Evolutionary conservation across 2,888 invertebrate species (phyloP).

Genomic region (Diarsia brunnea): DNA sequence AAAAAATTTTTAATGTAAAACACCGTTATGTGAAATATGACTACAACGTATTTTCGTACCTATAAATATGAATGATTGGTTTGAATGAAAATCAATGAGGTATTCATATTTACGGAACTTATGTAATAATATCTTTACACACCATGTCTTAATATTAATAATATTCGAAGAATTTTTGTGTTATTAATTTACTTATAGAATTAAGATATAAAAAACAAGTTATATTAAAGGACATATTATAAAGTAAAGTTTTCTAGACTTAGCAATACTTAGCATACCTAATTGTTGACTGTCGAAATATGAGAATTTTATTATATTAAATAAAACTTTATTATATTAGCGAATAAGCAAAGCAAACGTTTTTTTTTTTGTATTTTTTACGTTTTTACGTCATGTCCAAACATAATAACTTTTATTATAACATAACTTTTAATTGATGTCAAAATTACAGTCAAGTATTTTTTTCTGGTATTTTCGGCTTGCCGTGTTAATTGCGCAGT

Average conservation of each 20-base stretch:
- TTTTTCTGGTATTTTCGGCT: slow-evolving; percentile 1
- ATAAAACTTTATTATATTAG: no score
- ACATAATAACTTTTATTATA: slow-evolving; percentile 15
- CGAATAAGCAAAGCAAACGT: not conserved
- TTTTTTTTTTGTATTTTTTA: not conserved
- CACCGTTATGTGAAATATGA: no score
- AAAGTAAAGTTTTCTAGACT: not conserved
- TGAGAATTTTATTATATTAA: not conserved
- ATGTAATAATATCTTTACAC: no score
- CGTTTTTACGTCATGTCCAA: slow-evolving; percentile 21
- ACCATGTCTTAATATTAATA: no score
- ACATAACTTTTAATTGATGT: slow-evolving; percentile 37
- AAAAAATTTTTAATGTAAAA: no score
- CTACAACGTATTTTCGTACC: no score
- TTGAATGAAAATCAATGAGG: no score
- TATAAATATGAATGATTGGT: no score
- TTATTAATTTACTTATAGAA: no score
- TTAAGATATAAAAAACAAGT: no score
- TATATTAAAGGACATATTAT: not conserved
- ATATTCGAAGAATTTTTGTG: no score
- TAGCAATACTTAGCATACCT: not conserved
- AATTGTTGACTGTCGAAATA: not conserved
- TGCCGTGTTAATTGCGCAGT: slow-evolving; percentile 41
- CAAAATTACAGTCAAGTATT: slow-evolving; percentile 16
- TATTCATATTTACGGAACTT: no score